Percentiles rank a stretch among this genome's conserved stretches.
phyloP scores from a whole-genome alignment of 2,113 vertebrate species.

The Poicephalus gulielmi region DNA sequence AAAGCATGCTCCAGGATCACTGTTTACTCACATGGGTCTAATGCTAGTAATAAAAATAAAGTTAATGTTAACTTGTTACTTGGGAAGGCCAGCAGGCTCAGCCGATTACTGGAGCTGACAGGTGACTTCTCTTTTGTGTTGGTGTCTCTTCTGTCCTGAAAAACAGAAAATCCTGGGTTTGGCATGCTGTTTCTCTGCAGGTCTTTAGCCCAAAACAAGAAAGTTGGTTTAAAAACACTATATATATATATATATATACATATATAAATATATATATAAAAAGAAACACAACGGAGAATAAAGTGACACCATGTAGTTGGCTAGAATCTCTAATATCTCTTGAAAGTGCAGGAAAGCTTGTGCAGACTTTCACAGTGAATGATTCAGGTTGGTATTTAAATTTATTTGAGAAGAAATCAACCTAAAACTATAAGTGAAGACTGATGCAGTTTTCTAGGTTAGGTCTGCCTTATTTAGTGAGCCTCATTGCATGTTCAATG shows the following conservation, averaged over 20 bases:
- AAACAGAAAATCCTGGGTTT: not conserved
- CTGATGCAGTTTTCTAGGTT: constrained; percentile 61
- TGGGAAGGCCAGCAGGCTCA: not conserved
- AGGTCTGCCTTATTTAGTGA: constrained; percentile 65
- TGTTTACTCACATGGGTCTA: not conserved
- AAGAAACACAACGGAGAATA: not conserved
- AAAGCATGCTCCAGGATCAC: not conserved
- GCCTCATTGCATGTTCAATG: constrained; percentile 74
- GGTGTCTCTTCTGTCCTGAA: not conserved
- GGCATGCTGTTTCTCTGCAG: not conserved
- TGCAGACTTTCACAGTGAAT: constrained; percentile 61
- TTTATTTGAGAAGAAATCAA: constrained; percentile 68
- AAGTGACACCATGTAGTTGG: not conserved
- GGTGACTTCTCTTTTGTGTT: not conserved
- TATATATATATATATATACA: not conserved
- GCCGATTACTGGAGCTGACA: not conserved
- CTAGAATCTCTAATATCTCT: constrained; percentile 37
- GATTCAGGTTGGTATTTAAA: constrained; percentile 67
- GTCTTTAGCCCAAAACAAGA: constrained; percentile 8
- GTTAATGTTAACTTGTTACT: not conserved
- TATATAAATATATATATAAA: not conserved
- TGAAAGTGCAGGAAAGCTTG: constrained; percentile 18
- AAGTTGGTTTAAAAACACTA: not conserved
- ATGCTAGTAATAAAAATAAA: not conserved
- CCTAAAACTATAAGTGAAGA: constrained; percentile 70